Evolutionary conservation across 2,113 vertebrate species (phyloP), one percentile per base, ranked within the genome.

Genomic region (Corythaixoides concolor): DNA sequence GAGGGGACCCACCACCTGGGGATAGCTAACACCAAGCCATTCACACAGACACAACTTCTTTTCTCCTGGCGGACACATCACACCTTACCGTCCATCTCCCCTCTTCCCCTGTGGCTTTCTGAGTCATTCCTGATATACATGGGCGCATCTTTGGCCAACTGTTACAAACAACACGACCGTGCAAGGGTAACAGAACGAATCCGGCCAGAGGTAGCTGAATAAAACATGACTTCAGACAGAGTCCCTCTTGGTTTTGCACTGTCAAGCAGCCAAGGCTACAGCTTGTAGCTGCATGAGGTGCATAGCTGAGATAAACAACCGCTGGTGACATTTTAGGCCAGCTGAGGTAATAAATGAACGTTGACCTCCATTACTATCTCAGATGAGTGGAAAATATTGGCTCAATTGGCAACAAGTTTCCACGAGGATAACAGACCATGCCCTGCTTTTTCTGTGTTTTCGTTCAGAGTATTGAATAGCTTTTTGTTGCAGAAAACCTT

Each of bases 361-460:
- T 6, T 92, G 94, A 95, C 91, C 68, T 94, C 77, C 94, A 82
- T 56, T 53, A 58, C 77, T 92, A 94, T 95, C 94, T 95, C 55
- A 59, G 62, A 97, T 85, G 91, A 93, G 89, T 92, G 94, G 96
- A 97, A 97, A 97, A 95, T 55, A 87, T 2, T 92, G 95, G 91
- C 47, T 96, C 95, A 89, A 37, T 55, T 93, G 85, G 94, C 84
- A 94, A 52, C 32, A 85, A 96, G 87, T 89, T 95, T 91, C 89
- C 91, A 93, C 7, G 0, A 82, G 63, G 94, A 95, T 90, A 96
- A 96, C 77, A 91, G 84, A 19, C 74, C 78, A 19, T 91, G 62
- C 94, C 85, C 79, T 91, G 82, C 76, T 70, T 95, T 63, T 55
- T 89, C 49, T 94, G 63, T 94, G 75, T 89, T 94, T 97, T 94